These are phyloP conservation scores for Phylloscopus whistleri DNA, from an alignment of 2,113 vertebrate species.

Conservation along the genomic window DNA sequence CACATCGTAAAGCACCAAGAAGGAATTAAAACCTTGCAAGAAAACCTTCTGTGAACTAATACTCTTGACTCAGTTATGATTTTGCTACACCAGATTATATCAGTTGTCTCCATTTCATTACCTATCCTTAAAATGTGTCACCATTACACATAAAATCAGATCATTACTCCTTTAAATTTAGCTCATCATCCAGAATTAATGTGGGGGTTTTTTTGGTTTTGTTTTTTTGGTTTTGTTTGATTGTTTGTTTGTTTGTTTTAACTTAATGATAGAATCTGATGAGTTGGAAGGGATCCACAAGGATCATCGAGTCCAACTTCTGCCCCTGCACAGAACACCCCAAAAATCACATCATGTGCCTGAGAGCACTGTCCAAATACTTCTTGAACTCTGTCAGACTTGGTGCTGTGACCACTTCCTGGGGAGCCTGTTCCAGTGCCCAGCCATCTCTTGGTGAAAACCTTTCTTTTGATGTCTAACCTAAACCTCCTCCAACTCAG, in stretches of 20 bases:
- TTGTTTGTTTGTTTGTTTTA: background rate
- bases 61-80: background rate
- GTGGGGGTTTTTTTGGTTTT: no score
- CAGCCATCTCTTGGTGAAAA: background rate
- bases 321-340: no score
- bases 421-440: background rate
- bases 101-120: background rate
- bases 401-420: background rate
- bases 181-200: background rate
- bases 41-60: background rate
- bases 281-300: background rate
- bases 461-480: background rate
- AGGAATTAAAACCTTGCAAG: background rate
- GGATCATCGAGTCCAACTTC: no score
- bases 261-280: background rate
- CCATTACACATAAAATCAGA: background rate
- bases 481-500: background rate
- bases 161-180: background rate
- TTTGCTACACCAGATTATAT: background rate
- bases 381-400: background rate
- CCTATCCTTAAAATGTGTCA: background rate
- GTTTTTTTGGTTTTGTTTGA: no score
- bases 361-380: background rate
- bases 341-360: background rate
- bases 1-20: accelerated